Base-by-base conservation (phyloP, 2,113 vertebrate genomes). In the Pedetes capensis region DNA sequence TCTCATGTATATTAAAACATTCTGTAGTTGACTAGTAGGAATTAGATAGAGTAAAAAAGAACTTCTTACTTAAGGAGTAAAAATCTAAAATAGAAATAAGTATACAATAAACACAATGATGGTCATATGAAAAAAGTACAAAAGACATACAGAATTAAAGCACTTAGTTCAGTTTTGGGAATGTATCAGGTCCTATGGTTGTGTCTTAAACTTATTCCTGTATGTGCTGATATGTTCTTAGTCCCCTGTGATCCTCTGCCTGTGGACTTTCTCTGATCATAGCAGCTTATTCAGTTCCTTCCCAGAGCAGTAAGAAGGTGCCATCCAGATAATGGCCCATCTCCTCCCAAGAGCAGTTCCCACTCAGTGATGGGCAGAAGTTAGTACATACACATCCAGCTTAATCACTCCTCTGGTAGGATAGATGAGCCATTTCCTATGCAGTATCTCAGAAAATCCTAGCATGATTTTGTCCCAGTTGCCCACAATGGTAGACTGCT, bases 11-110 rank as follows among this genome's bases (percentile, higher is more conserved):
- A 57, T 44, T 64, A 80, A 90, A 13, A 27, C 69, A 27, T 64
- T 79, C 63, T 69, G 22, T 29, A 49, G 11, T 27, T 76, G 20
- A 57, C 18, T 75, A 23, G 20, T 68, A 11, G 18, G 3, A 25
- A 90, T 39, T 55, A 79, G 20, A 57, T 39, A 37, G 14, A 87
- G 74, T 89, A 68, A 87, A 39, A 80, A 93, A 83, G 42, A 80
- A 8, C 8, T 86, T 88, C 57, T 94, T 64, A 20, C n/a, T 80
- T 95, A 87, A 81, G n/a, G 3, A 95, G 23, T 42, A 84, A 66
- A 86, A 55, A 6, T 29, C 6, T 75, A 55, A 47, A 84, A 53
- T 66, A 68, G 22, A 93, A 69, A 29, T 3, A 81, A 42, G 59
- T 47, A 44, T 39, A 3, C 61, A 83, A 80, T 64, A 74, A 81